Evolutionary conservation across 2,888 invertebrate species (phyloP).

Genomic region (Drosophila sordidapex): DNA sequence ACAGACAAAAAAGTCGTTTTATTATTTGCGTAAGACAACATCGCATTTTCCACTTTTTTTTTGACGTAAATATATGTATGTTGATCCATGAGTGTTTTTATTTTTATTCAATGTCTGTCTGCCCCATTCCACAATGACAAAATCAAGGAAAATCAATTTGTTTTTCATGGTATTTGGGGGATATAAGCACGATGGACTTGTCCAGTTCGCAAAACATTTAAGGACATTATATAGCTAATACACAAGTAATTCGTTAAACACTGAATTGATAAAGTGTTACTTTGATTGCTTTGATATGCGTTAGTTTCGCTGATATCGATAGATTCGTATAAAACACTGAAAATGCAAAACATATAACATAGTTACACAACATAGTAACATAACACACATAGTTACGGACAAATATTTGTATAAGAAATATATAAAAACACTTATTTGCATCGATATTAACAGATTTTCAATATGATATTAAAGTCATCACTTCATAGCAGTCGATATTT

Average conservation of each 20-base stretch:
- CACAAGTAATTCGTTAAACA: neutral
- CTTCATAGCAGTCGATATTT: neutral
- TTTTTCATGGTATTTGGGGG: neutral
- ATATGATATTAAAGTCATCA: neutral
- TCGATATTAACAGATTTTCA: neutral
- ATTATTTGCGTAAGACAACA: neutral
- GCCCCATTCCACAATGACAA: neutral
- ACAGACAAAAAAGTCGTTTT: neutral
- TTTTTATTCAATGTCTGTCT: neutral
- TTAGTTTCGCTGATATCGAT: neutral
- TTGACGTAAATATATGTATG: neutral
- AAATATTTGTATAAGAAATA: neutral
- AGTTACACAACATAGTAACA: too few species aligned
- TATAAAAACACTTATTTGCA: neutral
- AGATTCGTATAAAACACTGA: neutral
- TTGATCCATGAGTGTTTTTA: neutral
- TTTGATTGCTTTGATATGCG: neutral
- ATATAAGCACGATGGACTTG: neutral
- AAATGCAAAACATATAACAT: too few species aligned
- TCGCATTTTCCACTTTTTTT: neutral
- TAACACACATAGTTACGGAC: neutral
- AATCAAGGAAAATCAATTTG: neutral
- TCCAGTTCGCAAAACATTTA: neutral
- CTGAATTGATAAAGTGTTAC: neutral
- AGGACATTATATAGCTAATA: neutral